Evolutionary conservation across 1,140 invertebrate species (phyloP), one percentile per base, ranked within the genome.

Genomic region (Diploscapter pachys): DNA sequence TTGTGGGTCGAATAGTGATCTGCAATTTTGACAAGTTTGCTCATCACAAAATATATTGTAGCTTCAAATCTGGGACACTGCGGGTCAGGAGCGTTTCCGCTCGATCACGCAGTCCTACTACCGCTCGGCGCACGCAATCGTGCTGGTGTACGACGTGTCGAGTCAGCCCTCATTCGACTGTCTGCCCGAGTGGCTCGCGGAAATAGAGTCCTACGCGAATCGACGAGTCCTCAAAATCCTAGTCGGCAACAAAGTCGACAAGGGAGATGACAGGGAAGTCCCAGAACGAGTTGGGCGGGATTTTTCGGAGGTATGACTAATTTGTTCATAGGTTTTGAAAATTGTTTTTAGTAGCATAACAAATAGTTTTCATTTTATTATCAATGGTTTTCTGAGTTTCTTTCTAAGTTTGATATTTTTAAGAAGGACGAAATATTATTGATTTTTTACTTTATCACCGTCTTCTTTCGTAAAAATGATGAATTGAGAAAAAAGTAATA

Each of bases 31-130:
- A 31, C 31, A 53, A 9, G 51, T 74, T 73, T 56, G 2, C 51
- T 6, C 50, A 31, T 68, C 66, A 9, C 56, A 52, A 54, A 59
- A 53, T 3, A 49, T 11, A n/a, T 77, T 90, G 77, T 86, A 96
- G 93, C 89, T 98, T 75, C 92, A 93, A 90, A 93, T 93, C 81
- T 93, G 93, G 94, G 94, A 95, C 81, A 96, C 94, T 63, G 93
- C 93, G 11, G 94, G 94, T 0, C 93, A 95, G 86, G 93, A 95
- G 85, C 87, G 92, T 68, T 96, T 94, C 83, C 85, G 89, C 4
- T 89, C 89, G 4, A 88, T 90, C n/a, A 90, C 89, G 4, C 83
- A 84, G 49, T 89, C 88, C 78, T 90, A 90, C 78, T 90, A 90
- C 82, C 83, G 89, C 75, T 89, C 88, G 85, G 89, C 89, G 8